phyloP scores from a whole-genome alignment of 1,140 invertebrate genomes.

The Pogonognathellus flavescens region DNA sequence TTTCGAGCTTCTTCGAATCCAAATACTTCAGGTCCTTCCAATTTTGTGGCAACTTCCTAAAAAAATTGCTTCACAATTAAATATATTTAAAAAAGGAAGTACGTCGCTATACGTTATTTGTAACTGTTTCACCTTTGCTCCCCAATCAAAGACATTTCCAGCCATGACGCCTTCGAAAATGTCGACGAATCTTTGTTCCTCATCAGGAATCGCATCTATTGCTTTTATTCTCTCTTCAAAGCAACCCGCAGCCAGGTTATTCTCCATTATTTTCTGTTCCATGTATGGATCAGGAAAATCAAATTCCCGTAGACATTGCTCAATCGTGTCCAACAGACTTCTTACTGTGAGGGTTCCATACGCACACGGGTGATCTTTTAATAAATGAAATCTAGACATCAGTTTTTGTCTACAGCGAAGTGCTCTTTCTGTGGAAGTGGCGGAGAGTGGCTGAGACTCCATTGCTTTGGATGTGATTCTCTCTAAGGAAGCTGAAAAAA shows the following conservation, averaged over 20 bases:
- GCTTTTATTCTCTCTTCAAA: conserved; percentile 72
- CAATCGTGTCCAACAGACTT: conserved; percentile 90
- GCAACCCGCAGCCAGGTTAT: conserved; percentile 76
- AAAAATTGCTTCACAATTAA: not conserved
- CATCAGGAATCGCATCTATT: conserved; percentile 74
- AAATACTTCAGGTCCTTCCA: conserved; percentile 82
- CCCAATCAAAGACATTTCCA: conserved; percentile 98
- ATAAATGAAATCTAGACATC: conserved; percentile 82
- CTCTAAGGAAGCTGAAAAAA: conserved; percentile 61
- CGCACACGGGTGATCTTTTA: conserved; percentile 84
- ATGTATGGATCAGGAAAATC: conserved; percentile 90
- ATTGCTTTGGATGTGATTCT: conserved; percentile 74
- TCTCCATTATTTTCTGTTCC: conserved; percentile 80
- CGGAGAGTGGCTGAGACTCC: conserved; percentile 80
- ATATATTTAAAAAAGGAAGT: no score
- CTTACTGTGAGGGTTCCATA: conserved; percentile 89
- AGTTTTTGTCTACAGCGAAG: conserved; percentile 88
- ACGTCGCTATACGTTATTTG: no score
- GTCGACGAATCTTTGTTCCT: conserved; percentile 73
- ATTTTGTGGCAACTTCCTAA: conserved; percentile 78
- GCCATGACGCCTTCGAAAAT: conserved; percentile 77
- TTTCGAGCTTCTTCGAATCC: conserved; percentile 84
- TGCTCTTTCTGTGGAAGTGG: conserved; percentile 83
- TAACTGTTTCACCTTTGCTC: conserved; percentile 87
- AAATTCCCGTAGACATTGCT: conserved; percentile 89